Conservation (phyloP, 2,113 vertebrate species). For the Quiscalus mexicanus region DNA sequence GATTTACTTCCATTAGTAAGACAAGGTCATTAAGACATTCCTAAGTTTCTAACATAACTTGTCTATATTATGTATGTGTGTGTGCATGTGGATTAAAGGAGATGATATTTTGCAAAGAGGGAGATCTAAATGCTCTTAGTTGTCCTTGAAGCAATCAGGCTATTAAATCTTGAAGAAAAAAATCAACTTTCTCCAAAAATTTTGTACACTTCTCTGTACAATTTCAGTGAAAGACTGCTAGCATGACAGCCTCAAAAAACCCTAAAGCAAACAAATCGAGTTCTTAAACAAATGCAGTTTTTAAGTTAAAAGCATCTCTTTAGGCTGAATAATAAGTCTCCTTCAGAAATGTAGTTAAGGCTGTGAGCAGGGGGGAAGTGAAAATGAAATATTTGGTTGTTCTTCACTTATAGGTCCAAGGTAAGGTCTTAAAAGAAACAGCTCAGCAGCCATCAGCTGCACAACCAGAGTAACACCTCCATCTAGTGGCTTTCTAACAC, state of each 20-base stretch:
- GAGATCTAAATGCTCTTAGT: neutral
- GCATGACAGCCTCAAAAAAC: neutral
- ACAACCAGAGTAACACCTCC: constrained; percentile 27
- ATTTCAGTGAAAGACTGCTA: neutral
- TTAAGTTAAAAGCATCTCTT: neutral
- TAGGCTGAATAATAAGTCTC: neutral
- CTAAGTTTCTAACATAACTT: neutral
- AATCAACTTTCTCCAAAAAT: neutral
- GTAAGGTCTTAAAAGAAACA: neutral
- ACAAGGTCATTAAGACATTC: neutral
- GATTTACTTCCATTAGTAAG: neutral
- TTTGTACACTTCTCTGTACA: neutral
- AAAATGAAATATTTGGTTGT: neutral
- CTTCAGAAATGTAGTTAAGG: neutral
- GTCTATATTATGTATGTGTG: no score
- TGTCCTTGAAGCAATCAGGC: neutral
- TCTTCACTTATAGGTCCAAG: neutral
- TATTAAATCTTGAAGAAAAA: neutral
- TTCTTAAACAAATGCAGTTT: neutral
- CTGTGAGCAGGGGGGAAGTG: accelerated
- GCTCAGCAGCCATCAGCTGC: neutral
- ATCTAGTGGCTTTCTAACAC: constrained; percentile 31
- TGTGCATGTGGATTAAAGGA: neutral
- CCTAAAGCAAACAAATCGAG: neutral
- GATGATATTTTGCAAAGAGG: neutral